Evolutionary conservation across 2,797 vertebrate species (phyloP), one percentile per base, ranked within the genome.

Genomic region (Sciaenops ocellatus): DNA sequence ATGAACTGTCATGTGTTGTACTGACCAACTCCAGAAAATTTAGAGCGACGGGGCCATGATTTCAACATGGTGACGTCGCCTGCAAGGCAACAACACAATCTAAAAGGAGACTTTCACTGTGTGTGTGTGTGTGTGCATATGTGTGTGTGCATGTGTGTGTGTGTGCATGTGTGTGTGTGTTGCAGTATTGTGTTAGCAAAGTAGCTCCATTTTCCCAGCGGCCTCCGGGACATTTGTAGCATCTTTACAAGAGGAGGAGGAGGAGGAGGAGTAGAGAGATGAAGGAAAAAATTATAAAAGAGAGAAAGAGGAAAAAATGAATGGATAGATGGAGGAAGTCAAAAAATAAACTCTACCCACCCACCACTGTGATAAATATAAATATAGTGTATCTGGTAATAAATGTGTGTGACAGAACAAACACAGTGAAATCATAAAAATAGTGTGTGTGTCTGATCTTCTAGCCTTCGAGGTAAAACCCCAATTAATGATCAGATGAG

Each of bases 141-240:
- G 54, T 28, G 76, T 48, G 60, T 44, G 61, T 42, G 64, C 44
- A 78, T 66, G 69, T 30, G 73, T 63, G 47, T 61, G 69, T 59
- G 46, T 34, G 73, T 62, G 48, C 50, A 77, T 69, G 64, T 48
- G 78, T 59, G 52, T 17, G 57, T 28, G 2, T 13, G n/a, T 84
- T 1, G 57, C 47, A 62, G 77, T 73, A 76, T 84, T 84, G 78
- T 88, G 79, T 84, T 86, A 60, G 73, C 52, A 79, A 89, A 85
- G 78, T 75, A 71, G 80, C 57, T 80, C 84, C 77, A 78, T 83
- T 89, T 87, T 73, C 75, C 84, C 84, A 28, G 64, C 34, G 0
- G 78, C 87, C 89, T 81, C 34, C 1, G 11, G 90, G 84, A 50
- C 70, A 76, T 75, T 38, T 59, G 78, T 3, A 72, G 78, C 68